Percentiles rank a stretch among this genome's conserved stretches.
These are phyloP conservation scores for Acanthosepion lycidas DNA, from an alignment of 2,888 invertebrate genomes.

Conservation along the genomic window DNA sequence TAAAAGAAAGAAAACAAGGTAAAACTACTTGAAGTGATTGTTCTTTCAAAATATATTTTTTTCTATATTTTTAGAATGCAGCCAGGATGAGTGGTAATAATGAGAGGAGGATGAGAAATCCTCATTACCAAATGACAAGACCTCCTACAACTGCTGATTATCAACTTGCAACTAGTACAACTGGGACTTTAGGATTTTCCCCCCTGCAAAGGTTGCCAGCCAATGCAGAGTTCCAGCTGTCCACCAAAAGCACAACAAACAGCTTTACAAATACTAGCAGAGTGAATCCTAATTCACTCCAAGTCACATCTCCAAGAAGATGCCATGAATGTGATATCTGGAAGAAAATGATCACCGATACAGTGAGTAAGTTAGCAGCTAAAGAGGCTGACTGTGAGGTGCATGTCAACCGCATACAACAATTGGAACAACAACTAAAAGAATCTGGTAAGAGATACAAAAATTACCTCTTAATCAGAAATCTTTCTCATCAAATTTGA, in stretches of 20 bases:
- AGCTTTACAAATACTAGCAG: background rate
- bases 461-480: background rate
- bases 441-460: constrained; percentile 37
- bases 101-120: background rate
- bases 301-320: background rate
- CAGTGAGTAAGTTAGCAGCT: constrained; percentile 35
- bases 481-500: too few relatives aligned
- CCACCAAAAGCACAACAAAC: background rate
- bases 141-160: constrained; percentile 20
- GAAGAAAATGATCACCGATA: constrained; percentile 42
- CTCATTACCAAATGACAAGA: background rate
- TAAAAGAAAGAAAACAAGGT: background rate
- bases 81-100: background rate
- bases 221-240: background rate
- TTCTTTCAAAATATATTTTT: background rate
- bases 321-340: constrained; percentile 42
- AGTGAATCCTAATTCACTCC: background rate
- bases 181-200: background rate
- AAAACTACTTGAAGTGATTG: background rate
- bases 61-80: background rate
- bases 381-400: constrained; percentile 44
- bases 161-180: background rate
- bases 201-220: background rate
- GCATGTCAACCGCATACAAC: background rate
- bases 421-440: constrained; percentile 42